Evolutionary conservation across 2,888 invertebrate species (phyloP).

Genomic region (Eilema depressum): DNA sequence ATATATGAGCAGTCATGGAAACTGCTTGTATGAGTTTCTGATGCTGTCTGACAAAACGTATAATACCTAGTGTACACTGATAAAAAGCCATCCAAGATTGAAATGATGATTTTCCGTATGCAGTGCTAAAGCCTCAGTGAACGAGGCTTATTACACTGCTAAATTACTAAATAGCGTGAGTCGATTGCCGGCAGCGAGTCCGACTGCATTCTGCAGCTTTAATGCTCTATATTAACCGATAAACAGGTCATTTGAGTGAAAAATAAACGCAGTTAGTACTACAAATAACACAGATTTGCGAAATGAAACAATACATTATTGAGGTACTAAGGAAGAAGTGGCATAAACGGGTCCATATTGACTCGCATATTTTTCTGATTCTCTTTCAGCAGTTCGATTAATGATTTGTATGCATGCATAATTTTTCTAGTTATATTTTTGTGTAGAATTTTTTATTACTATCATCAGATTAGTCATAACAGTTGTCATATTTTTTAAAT

Average conservation of each 20-base stretch:
- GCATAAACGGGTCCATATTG: constrained; percentile 24
- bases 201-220: constrained; percentile 67
- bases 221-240: constrained; percentile 69
- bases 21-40: too few relatives aligned
- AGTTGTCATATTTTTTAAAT: too few relatives aligned
- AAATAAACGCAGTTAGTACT: constrained; percentile 72
- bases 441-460: too few relatives aligned
- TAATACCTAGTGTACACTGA: constrained; percentile 23
- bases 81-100: constrained; percentile 38
- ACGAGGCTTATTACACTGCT: constrained; percentile 68
- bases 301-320: constrained; percentile 63
- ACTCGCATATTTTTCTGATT: too few relatives aligned
- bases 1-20: too few relatives aligned
- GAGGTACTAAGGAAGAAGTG: constrained; percentile 43
- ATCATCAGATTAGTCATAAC: too few relatives aligned
- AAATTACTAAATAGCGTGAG: constrained; percentile 77
- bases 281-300: constrained; percentile 65
- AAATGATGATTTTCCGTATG: constrained; percentile 45
- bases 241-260: constrained; percentile 73
- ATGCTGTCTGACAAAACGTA: too few relatives aligned
- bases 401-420: too few relatives aligned
- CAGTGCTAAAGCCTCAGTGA: constrained; percentile 50
- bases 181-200: constrained; percentile 48
- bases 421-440: too few relatives aligned
- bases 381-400: too few relatives aligned